Conservation (phyloP, 2,797 vertebrate species). For the Clarias fuscus region DNA sequence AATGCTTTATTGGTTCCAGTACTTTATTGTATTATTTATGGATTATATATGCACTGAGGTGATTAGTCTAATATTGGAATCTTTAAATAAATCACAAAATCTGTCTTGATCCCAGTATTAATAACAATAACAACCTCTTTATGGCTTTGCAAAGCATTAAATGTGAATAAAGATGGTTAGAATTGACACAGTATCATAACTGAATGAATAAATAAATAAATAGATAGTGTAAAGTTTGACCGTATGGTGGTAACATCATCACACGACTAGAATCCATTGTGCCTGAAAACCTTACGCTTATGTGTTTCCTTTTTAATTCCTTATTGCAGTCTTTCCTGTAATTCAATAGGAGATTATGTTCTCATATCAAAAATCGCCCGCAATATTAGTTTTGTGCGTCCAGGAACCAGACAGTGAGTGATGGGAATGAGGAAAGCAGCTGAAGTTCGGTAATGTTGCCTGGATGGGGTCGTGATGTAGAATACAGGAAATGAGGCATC, state of each 20-base stretch:
- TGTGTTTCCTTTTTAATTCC: neutral
- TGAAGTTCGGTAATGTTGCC: conserved; percentile 29
- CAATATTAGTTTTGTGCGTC: conserved; percentile 10
- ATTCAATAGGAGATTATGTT: conserved; percentile 23
- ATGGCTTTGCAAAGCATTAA: neutral
- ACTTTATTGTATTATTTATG: neutral
- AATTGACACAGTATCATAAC: neutral
- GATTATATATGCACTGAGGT: neutral
- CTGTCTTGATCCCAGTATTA: neutral
- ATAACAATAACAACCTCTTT: neutral
- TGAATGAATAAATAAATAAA: neutral
- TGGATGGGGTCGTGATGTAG: conserved; percentile 28
- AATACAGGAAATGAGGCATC: conserved; percentile 38
- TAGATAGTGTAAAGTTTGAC: neutral
- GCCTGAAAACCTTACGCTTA: neutral
- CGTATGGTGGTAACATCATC: neutral
- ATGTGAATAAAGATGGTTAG: neutral
- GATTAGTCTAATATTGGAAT: neutral
- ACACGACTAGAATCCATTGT: neutral
- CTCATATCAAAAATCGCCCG: conserved; percentile 30
- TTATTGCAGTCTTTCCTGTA: neutral
- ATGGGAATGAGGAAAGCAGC: conserved; percentile 25
- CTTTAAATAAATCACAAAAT: neutral
- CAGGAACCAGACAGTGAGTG: conserved; percentile 39
- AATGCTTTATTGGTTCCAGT: neutral